These are phyloP conservation scores for Trichacis sp. DNA, from an alignment of 2,888 invertebrate species.

Conservation along the genomic window DNA sequence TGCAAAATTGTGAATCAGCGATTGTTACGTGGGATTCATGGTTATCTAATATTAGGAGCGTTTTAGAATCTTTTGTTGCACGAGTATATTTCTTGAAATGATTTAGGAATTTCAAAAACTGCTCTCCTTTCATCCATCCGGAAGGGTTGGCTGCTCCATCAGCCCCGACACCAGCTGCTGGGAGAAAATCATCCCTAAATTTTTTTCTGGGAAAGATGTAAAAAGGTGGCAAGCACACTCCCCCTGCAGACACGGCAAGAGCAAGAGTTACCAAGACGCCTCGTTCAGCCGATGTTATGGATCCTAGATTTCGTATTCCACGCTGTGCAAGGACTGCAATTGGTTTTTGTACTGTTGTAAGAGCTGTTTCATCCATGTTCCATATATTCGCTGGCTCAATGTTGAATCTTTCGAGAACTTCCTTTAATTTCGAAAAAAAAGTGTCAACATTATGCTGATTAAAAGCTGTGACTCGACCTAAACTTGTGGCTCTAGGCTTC, in stretches of 20 bases:
- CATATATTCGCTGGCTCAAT: too few relatives aligned
- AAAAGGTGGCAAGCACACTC: conserved; percentile 57
- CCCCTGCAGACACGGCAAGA: conserved; percentile 50
- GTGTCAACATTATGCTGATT: too few relatives aligned
- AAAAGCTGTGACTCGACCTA: too few relatives aligned
- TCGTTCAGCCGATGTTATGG: conserved; percentile 60
- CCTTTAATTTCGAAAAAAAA: too few relatives aligned
- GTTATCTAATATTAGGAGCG: conserved; percentile 52
- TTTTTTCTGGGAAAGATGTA: conserved; percentile 58
- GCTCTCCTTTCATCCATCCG: conserved; percentile 50
- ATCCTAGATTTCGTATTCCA: conserved; percentile 60
- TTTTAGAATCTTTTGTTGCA: conserved; percentile 11
- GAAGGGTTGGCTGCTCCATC: conserved; percentile 44
- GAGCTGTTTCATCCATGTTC: too few relatives aligned
- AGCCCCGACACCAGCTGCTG: conserved; percentile 48
- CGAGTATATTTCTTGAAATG: conserved; percentile 35
- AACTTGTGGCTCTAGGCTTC: too few relatives aligned
- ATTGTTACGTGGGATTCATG: conserved; percentile 30
- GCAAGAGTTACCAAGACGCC: conserved; percentile 57
- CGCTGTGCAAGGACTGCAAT: conserved; percentile 54
- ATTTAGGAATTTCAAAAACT: conserved; percentile 41
- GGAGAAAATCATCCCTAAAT: conserved; percentile 51
- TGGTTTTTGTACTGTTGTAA: too few relatives aligned
- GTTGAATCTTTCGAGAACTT: too few relatives aligned
- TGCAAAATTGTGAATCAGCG: conserved; percentile 50